Conservation (phyloP, 2,888 invertebrate genomes). For the Acanthacorydalis orientalis region DNA sequence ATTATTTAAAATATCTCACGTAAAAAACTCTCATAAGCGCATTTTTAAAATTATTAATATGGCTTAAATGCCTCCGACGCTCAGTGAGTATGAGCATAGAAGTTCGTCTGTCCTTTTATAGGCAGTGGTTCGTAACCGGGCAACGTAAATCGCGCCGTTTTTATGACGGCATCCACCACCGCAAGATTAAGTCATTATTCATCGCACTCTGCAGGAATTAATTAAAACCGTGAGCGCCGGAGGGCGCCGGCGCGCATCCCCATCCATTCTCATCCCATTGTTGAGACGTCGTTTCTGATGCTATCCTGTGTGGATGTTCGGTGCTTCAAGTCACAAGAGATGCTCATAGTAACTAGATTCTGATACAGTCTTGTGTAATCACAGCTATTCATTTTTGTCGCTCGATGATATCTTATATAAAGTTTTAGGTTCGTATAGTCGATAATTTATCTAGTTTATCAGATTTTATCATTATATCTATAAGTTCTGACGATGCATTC, state of each 20-base stretch:
- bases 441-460: too few species aligned
- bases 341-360: too few species aligned
- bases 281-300: too few species aligned
- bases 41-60: background rate
- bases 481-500: too few species aligned
- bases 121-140: background rate
- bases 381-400: too few species aligned
- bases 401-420: too few species aligned
- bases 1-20: background rate
- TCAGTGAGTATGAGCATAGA: background rate
- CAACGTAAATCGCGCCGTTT: conserved; percentile 9
- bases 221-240: conserved; percentile 11
- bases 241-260: background rate
- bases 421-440: too few species aligned
- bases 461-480: too few species aligned
- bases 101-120: conserved; percentile 3
- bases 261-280: too few species aligned
- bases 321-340: too few species aligned
- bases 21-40: background rate
- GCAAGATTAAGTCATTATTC: conserved; percentile 13
- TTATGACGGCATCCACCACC: conserved; percentile 9
- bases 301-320: too few species aligned
- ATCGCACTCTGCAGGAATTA: conserved; percentile 12
- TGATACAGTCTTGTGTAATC: too few species aligned
- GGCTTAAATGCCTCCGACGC: background rate